Percentiles rank a stretch among this genome's conserved stretches.
Evolutionary conservation across 2,113 vertebrate genomes (phyloP).

Genomic region (Gorsachius goisagi): DNA sequence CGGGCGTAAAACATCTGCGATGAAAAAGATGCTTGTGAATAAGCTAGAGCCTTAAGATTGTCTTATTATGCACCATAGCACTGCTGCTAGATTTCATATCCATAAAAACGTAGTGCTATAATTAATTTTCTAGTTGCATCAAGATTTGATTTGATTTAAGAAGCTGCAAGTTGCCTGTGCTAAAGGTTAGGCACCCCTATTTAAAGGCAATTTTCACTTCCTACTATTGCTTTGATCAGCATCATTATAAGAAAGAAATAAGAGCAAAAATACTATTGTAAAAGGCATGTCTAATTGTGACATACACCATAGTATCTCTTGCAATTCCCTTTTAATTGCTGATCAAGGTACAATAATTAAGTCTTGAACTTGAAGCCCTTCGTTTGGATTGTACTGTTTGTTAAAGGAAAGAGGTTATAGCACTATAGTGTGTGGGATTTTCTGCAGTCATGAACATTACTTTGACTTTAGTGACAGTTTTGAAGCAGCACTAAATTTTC

Average conservation of each 20-base stretch:
- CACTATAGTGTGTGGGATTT: not conserved
- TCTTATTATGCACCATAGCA: not conserved
- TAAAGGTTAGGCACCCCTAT: slow-evolving; percentile 34
- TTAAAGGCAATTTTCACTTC: slow-evolving; percentile 35
- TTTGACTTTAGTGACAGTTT: not conserved
- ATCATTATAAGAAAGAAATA: not conserved
- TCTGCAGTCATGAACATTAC: not conserved
- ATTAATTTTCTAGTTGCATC: not conserved
- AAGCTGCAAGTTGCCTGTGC: not conserved
- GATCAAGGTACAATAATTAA: slow-evolving; percentile 40
- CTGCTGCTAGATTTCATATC: not conserved
- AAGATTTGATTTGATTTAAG: slow-evolving; percentile 35
- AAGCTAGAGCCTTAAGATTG: not conserved
- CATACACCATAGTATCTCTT: not conserved
- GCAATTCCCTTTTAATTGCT: slow-evolving; percentile 18
- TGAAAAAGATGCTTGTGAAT: not conserved
- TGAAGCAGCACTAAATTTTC: not conserved
- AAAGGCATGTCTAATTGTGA: slow-evolving; percentile 33
- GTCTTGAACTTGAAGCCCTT: slow-evolving; percentile 4
- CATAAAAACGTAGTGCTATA: not conserved
- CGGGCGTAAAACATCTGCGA: not conserved
- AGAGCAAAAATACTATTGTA: not conserved
- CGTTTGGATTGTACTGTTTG: slow-evolving; percentile 16
- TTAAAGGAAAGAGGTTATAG: not conserved
- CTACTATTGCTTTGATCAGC: slow-evolving; percentile 14